Conservation (phyloP, 1,140 invertebrate genomes). For the Drosophila melanogaster region DNA sequence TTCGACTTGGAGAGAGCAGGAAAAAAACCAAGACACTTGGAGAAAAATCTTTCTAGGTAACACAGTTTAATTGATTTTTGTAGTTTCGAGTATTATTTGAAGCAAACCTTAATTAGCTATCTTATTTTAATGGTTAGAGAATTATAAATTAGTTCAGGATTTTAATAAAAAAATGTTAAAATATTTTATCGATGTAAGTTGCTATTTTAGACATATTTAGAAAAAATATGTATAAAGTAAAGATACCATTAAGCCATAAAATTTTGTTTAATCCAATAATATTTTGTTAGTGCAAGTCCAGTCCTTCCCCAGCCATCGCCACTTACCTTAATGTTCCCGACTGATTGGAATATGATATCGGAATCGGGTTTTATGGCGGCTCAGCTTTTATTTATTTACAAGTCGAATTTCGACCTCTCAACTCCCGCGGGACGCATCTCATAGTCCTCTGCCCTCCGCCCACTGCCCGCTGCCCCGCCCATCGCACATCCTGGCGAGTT, state of each 20-base stretch:
- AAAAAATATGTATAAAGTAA: no score
- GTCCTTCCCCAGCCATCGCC: slow-evolving; percentile 29
- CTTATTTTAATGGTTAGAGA: no score
- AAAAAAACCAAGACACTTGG: neutral
- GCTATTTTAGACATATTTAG: no score
- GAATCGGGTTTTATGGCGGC: slow-evolving; percentile 58
- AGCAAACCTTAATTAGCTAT: no score
- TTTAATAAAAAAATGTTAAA: no score
- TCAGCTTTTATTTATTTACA: slow-evolving; percentile 55
- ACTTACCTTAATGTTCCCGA: slow-evolving; percentile 78
- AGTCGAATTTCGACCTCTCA: slow-evolving; percentile 36
- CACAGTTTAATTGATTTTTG: no score
- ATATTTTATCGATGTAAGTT: no score
- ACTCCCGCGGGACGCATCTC: slow-evolving; percentile 14
- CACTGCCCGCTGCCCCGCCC: neutral
- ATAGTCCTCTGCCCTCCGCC: neutral
- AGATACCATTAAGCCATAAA: no score
- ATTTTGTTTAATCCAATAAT: no score
- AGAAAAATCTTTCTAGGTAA: neutral
- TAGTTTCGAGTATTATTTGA: no score
- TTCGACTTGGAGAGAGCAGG: neutral
- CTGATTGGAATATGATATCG: slow-evolving; percentile 84
- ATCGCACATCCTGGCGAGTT: neutral
- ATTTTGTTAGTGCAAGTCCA: neutral
- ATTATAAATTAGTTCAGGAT: no score